Conservation (phyloP, 2,888 invertebrate species). For the Venusia cambrica region DNA sequence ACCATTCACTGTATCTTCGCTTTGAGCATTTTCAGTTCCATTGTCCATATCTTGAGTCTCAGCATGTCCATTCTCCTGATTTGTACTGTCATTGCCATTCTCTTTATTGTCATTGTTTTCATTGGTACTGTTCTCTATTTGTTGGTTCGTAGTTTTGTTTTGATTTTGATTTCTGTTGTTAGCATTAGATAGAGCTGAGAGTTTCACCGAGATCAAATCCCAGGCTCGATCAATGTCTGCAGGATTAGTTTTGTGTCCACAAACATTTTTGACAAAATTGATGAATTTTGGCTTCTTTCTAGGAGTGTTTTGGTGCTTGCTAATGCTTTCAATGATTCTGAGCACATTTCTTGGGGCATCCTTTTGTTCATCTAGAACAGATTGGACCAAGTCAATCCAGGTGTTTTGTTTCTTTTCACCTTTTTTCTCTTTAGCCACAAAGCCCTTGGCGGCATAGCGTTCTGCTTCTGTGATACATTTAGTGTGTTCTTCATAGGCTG, state of each 20-base stretch:
- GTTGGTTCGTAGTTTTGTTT: slow-evolving; percentile 21
- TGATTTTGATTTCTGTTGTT: slow-evolving; percentile 48
- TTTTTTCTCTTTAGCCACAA: slow-evolving; percentile 88
- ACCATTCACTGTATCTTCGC: slow-evolving; percentile 28
- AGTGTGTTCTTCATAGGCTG: slow-evolving; percentile 88
- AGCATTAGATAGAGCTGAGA: slow-evolving; percentile 65
- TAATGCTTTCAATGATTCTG: slow-evolving; percentile 84
- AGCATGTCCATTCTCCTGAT: slow-evolving; percentile 25
- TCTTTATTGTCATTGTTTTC: slow-evolving; percentile 21
- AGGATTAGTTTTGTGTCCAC: slow-evolving; percentile 78
- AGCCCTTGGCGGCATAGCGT: slow-evolving; percentile 93
- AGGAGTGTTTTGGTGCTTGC: slow-evolving; percentile 90
- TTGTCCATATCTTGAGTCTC: no score
- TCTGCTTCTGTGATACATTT: slow-evolving; percentile 93
- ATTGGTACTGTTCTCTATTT: slow-evolving; percentile 11
- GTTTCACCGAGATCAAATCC: slow-evolving; percentile 82
- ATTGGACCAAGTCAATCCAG: slow-evolving; percentile 88
- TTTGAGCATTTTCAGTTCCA: slow-evolving; percentile 31
- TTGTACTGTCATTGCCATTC: slow-evolving; percentile 17
- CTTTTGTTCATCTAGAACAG: slow-evolving; percentile 81
- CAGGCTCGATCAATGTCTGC: slow-evolving; percentile 85
- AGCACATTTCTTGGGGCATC: slow-evolving; percentile 79
- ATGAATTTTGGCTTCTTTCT: slow-evolving; percentile 91
- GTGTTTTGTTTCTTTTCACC: slow-evolving; percentile 92
- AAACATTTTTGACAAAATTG: slow-evolving; percentile 86